A percentile compares a stretch with the other conserved stretches of the same genome.
Conservation (phyloP, 2,797 vertebrate genomes). For the Cheirogaleus major region DNA sequence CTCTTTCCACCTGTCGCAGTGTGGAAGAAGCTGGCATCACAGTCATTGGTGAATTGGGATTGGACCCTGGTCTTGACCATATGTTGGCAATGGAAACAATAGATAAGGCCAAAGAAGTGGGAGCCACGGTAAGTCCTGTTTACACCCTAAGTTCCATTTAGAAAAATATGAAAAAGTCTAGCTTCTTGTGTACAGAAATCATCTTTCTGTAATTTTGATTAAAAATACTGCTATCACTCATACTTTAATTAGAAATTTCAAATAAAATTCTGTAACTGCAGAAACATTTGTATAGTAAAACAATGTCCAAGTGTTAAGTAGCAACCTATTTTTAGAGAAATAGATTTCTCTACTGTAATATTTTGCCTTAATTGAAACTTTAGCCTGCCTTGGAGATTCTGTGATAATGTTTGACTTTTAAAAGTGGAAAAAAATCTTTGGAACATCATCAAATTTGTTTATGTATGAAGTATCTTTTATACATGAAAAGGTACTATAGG, state of each 20-base stretch:
- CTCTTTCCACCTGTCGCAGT: conserved; percentile 78
- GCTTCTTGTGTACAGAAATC: neutral
- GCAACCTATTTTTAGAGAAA: conserved; percentile 32
- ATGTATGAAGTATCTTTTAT: neutral
- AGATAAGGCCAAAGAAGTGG: conserved; percentile 94
- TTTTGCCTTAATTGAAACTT: conserved; percentile 3
- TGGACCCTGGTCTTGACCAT: conserved; percentile 98
- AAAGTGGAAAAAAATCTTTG: neutral
- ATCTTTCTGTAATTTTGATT: neutral
- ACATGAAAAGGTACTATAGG: neutral
- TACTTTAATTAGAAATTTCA: neutral
- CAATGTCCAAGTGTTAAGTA: neutral
- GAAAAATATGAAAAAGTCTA: neutral
- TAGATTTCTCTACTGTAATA: neutral
- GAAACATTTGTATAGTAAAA: neutral
- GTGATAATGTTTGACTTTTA: neutral
- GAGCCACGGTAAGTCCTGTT: conserved; percentile 91
- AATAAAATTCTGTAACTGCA: neutral
- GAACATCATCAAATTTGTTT: neutral
- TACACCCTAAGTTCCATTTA: neutral
- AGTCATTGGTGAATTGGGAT: conserved; percentile 94
- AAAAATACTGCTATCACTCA: neutral
- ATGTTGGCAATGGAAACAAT: conserved; percentile 99
- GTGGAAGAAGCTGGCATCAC: conserved; percentile 93
- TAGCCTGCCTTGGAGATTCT: neutral